Evolutionary conservation across 2,888 invertebrate species (phyloP), one percentile per base, ranked within the genome.

Genomic region (Lasioglossum lativentre): DNA sequence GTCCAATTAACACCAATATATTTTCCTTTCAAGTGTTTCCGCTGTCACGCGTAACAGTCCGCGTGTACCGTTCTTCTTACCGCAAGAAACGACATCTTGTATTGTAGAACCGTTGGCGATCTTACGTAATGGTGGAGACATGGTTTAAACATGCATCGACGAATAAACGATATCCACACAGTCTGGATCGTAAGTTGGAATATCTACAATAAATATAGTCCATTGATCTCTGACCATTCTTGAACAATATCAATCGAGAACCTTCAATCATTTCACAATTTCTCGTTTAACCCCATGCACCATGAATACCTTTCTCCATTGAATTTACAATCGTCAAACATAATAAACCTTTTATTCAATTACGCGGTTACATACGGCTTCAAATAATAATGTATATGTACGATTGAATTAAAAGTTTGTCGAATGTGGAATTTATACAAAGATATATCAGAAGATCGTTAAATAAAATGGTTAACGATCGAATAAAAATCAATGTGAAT

Each of bases 1-100:
- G 68, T 40, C n/a, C 73, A 85, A 85, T 85, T 85, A 79, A 79
- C 79, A 76, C 47, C 45, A 73, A 52, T 85, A 72, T 45, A 78
- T 78, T 82, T 63, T 71, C 71, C 71, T 38, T 66, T 40, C 27
- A 75, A 27, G 59, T 27, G 71, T 82, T 75, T 79, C 82, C 56
- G 72, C 75, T 78, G 63, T 27, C 59, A 2, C 59, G 66, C 30
- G 34, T 63, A 70, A 74, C 76, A 52, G 84, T 82, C 80, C 66
- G 12, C 19, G 19, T 42, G 77, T 52, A 75, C 56, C 40, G 82
- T 83, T 85, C 45, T 30, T 83, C 78, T 73, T 34, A 30, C 30
- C 56, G n/a, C 70, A 19, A 52, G 63, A 59, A 80, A 77, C 74
- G 70, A 83, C 80, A 38, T 80, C 70, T 76, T 70, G 81, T 42